These are phyloP conservation scores for Scaptomyza montana DNA, from an alignment of 1,140 invertebrate species.

Conservation along the genomic window DNA sequence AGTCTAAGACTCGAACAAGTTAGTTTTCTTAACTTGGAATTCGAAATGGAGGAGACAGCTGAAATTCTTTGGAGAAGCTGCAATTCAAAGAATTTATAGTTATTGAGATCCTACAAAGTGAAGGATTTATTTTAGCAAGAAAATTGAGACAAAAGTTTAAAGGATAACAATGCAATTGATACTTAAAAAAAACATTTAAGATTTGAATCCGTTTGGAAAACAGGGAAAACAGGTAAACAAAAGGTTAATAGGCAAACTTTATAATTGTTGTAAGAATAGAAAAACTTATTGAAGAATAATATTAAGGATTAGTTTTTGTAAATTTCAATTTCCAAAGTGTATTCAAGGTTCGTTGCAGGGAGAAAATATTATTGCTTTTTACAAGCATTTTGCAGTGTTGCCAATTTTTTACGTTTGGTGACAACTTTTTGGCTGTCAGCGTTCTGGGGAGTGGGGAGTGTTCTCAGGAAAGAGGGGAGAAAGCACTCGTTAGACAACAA, in stretches of 20 bases:
- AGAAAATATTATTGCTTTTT: slow-evolving; percentile 33
- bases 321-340: slow-evolving; percentile 27
- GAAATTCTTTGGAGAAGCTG: not conserved
- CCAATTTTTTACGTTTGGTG: slow-evolving; percentile 67
- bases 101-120: not conserved
- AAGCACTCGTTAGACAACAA: slow-evolving; percentile 75
- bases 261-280: no score
- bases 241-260: no score
- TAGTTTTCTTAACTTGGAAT: not conserved
- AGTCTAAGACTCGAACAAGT: not conserved
- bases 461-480: slow-evolving; percentile 31
- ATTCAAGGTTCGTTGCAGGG: slow-evolving; percentile 22
- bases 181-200: no score
- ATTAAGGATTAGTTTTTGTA: not conserved
- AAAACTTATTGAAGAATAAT: no score
- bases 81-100: not conserved
- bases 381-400: slow-evolving; percentile 64
- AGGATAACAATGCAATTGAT: not conserved
- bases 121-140: not conserved
- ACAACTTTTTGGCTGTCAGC: slow-evolving; percentile 76
- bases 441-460: no score
- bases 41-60: not conserved
- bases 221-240: no score
- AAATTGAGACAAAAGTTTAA: no score
- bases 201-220: no score